Conservation (phyloP, 2,797 vertebrate species). For the Ctenopoma kingsleyae region DNA sequence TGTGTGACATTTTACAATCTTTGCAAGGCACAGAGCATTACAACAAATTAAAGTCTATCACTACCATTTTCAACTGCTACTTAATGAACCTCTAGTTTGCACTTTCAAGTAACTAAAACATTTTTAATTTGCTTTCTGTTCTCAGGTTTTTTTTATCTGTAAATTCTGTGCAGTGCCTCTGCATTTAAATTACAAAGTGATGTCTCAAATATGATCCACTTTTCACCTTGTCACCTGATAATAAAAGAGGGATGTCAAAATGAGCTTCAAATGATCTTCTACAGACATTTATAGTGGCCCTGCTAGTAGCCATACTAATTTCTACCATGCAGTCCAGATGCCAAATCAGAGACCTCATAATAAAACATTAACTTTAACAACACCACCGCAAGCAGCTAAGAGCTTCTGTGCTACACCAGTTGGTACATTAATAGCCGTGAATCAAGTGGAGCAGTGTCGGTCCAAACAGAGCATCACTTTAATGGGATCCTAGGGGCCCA, state of each 20-base stretch:
- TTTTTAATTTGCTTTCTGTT: slow-evolving; percentile 1
- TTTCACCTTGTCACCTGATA: slow-evolving; percentile 4
- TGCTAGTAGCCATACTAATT: slow-evolving; percentile 34
- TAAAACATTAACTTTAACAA: slow-evolving; percentile 76
- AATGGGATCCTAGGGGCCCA: slow-evolving; percentile 73
- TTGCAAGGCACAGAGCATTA: background rate
- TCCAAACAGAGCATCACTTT: slow-evolving; percentile 65
- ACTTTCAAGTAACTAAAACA: background rate
- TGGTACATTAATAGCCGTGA: slow-evolving; percentile 63
- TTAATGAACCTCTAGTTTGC: background rate
- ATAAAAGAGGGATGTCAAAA: background rate
- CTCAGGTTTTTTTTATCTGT: background rate
- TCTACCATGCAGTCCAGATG: slow-evolving; percentile 70
- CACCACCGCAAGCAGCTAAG: slow-evolving; percentile 55
- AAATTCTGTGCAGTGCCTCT: background rate
- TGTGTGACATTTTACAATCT: background rate
- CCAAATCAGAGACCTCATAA: slow-evolving; percentile 71
- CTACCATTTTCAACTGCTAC: background rate
- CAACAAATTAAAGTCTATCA: background rate
- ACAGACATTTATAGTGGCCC: slow-evolving; percentile 23
- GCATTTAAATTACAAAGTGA: slow-evolving; percentile 13
- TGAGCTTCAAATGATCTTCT: background rate
- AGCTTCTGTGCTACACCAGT: slow-evolving; percentile 59
- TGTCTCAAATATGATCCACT: slow-evolving; percentile 16
- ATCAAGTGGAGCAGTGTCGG: slow-evolving; percentile 60